phyloP scores from a whole-genome alignment of 2,888 invertebrate genomes.

The Sylvicola cinctus region DNA sequence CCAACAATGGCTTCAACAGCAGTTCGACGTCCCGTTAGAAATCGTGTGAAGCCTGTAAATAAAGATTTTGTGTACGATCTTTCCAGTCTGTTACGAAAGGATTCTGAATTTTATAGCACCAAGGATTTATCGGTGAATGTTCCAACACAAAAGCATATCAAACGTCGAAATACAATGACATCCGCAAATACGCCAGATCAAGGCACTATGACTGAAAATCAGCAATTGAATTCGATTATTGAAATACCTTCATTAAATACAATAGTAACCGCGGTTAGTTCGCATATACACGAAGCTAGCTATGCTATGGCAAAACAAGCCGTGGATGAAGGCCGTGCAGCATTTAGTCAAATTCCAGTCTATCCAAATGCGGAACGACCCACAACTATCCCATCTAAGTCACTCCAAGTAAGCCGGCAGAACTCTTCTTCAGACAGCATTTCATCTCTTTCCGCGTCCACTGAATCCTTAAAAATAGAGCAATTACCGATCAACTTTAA shows the following conservation, averaged over 20 bases:
- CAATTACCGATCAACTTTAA: too few relatives aligned
- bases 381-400: conserved; percentile 18
- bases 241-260: background rate
- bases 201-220: background rate
- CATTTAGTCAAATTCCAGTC: conserved; percentile 19
- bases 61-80: conserved; percentile 55
- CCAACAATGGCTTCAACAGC: background rate
- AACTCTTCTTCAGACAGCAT: conserved; percentile 9
- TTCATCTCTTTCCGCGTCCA: conserved; percentile 14
- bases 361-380: conserved; percentile 21
- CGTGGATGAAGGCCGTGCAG: conserved; percentile 17
- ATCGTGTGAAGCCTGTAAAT: conserved; percentile 39
- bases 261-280: background rate
- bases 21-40: conserved; percentile 35
- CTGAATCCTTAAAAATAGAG: conserved; percentile 18
- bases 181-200: background rate
- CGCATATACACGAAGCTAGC: conserved; percentile 13
- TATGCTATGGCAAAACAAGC: conserved; percentile 12
- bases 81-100: conserved; percentile 30
- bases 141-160: too few relatives aligned
- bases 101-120: too few relatives aligned
- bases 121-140: background rate
- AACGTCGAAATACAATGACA: too few relatives aligned
- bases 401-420: conserved; percentile 11
- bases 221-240: background rate